Conservation (phyloP, 2,113 vertebrate species). For the pig (Sus scrofa) region T2T-Sscrofa CM000819.6:22017001-22017500, state of each 20-base stretch:
- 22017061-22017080: not conserved
- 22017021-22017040: not conserved
- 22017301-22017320: not conserved
- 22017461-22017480: not conserved
- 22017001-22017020: not conserved
- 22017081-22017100: not conserved
- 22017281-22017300: not conserved
- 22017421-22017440: not conserved
- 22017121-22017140: not conserved
- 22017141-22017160: not conserved
- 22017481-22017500: not conserved
- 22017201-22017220: not conserved
- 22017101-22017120: not conserved
- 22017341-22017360: not conserved
- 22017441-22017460: not conserved
- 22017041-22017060: not conserved
- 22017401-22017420: not conserved
- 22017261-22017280: not conserved
- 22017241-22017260: not conserved
- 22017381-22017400: not conserved
- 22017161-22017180: not conserved
- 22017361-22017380: not conserved
- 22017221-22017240: not conserved
- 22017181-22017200: not conserved
- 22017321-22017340: not conserved